Evolutionary conservation across 2,888 invertebrate genomes (phyloP).

Genomic region (Drosophila seclusa): DNA sequence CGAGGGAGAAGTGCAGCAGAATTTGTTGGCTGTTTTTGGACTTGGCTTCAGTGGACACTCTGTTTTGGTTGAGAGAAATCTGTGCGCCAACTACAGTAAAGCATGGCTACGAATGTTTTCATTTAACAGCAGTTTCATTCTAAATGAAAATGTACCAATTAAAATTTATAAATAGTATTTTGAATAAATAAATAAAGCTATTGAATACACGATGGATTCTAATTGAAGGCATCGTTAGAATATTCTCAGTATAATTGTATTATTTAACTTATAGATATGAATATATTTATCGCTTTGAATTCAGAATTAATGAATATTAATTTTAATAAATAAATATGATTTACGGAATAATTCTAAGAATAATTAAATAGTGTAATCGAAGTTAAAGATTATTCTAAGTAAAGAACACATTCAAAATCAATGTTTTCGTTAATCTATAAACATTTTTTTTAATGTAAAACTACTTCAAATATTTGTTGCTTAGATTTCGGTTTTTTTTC

Average conservation of each 20-base stretch:
- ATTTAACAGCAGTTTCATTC: background rate
- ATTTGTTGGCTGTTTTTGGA: constrained; percentile 14
- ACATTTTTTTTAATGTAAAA: background rate
- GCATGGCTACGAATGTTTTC: background rate
- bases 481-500: background rate
- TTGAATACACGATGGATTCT: background rate
- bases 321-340: background rate
- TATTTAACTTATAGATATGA: background rate
- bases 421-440: background rate
- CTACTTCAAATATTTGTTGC: background rate
- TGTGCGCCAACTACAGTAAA: constrained; percentile 55
- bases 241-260: background rate
- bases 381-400: background rate
- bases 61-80: constrained; percentile 41
- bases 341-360: background rate
- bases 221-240: background rate
- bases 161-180: background rate
- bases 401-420: background rate
- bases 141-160: background rate
- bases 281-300: background rate
- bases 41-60: constrained; percentile 15
- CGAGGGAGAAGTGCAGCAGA: constrained; percentile 3
- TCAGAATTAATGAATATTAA: background rate
- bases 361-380: background rate
- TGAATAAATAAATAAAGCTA: background rate